A percentile compares a stretch with the other conserved stretches of the same genome.
Evolutionary conservation across 2,797 vertebrate species (phyloP).

Genomic region (Pipistrellus kuhlii): DNA sequence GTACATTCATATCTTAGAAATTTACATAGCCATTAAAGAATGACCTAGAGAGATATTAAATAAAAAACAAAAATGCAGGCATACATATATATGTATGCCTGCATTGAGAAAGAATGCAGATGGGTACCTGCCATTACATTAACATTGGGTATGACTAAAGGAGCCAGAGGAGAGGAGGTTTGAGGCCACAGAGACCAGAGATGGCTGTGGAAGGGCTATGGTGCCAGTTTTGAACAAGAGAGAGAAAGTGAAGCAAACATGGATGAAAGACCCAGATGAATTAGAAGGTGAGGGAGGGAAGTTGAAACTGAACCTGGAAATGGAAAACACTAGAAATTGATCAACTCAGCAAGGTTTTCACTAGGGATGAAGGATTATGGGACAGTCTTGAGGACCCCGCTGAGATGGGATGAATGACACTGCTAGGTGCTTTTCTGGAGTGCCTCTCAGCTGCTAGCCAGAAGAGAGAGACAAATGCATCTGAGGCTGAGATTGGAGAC

Average conservation of each 20-base stretch:
- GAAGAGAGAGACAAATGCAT: background rate
- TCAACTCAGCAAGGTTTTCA: background rate
- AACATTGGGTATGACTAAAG: background rate
- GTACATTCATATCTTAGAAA: background rate
- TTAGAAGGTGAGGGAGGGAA: background rate
- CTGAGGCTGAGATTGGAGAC: background rate
- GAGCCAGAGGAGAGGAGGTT: background rate
- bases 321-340: background rate
- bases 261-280: background rate
- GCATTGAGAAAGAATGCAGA: background rate
- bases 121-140: background rate
- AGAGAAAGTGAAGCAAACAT: background rate
- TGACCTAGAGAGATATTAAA: background rate
- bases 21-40: background rate
- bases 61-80: constrained; percentile 12
- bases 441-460: background rate
- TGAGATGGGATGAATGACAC: background rate
- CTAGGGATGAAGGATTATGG: background rate
- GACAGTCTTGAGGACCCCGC: background rate
- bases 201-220: background rate
- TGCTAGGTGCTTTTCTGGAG: background rate
- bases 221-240: background rate
- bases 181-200: background rate
- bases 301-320: background rate
- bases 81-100: background rate